Base-by-base conservation (phyloP, 2,888 invertebrate species). In the Xestoiulus laeticollis region DNA sequence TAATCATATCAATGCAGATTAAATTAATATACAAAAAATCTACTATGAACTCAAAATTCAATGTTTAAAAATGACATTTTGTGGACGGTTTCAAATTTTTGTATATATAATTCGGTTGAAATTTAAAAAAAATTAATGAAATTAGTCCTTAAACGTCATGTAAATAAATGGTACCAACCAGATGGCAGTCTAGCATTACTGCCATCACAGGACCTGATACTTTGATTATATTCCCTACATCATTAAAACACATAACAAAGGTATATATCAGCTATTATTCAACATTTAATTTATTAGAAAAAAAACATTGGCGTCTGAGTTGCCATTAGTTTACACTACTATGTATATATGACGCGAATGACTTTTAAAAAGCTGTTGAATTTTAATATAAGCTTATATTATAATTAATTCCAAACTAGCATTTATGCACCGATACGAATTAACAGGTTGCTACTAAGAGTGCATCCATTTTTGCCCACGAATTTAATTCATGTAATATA, bases 401-500 rank as follows among this genome's bases (percentile, higher is more conserved):
- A 48, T 48, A 30, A 78, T 78, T 78, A 14, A 78, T 78, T 30
- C 78, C 30, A 78, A 78, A 30, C 78, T 78, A 30, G 30, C 78
- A 78, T 30, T 59, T 68, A 68, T 14, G 78, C 78, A 30, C 78
- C 22, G 78, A 26, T 78, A 78, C 78, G 30, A 78, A 78, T 38
- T 78, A 78, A 78, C 26, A 78, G 78, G 78, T 14, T 78, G 14
- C 12, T 78, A 30, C 26, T 78, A 78, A 22, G 30, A 78, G 78
- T 78, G 78, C 78, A 78, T 78, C 30, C 30, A 12, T 12, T 78
- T 68, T 78, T 78, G 78, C 78, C 22, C 26, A 78, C 78, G 14
- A 78, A 78, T 30, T 78, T 78, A 78, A 78, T 78, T 78, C 78
- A 78, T 2, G 30, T 78, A 26, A 30, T 30, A 78, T 78, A 78